Evolutionary conservation across 1,140 invertebrate species (phyloP).

Genomic region (Diachasmimorpha longicaudata): DNA sequence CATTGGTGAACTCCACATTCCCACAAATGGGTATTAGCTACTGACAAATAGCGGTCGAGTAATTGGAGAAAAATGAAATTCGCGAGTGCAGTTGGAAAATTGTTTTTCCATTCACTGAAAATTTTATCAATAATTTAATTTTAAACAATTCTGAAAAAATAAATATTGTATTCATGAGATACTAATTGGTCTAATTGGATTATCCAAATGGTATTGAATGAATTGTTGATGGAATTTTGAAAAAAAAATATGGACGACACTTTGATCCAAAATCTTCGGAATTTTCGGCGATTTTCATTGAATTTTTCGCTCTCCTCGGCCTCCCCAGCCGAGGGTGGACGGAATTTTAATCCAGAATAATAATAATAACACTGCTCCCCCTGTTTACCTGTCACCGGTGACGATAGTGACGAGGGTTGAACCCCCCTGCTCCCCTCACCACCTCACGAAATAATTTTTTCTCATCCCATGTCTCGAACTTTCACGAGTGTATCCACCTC

Average conservation of each 20-base stretch:
- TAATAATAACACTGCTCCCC: not conserved
- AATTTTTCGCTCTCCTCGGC: not conserved
- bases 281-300: too few relatives aligned
- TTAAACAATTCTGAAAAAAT: too few relatives aligned
- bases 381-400: constrained; percentile 56
- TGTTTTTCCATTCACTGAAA: not conserved
- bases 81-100: not conserved
- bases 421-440: constrained; percentile 24
- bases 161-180: too few relatives aligned
- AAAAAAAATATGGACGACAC: too few relatives aligned
- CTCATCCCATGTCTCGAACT: not conserved
- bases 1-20: not conserved
- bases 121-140: too few relatives aligned
- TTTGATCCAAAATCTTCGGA: too few relatives aligned
- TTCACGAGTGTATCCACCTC: not conserved
- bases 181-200: too few relatives aligned
- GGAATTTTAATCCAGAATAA: not conserved
- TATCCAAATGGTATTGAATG: too few relatives aligned
- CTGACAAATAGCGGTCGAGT: not conserved
- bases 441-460: not conserved
- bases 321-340: not conserved
- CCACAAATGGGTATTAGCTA: not conserved
- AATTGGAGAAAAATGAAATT: not conserved
- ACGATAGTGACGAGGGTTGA: constrained; percentile 57
- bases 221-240: too few relatives aligned